Conservation (phyloP, 2,888 invertebrate species). For the Thelaira solivaga region DNA sequence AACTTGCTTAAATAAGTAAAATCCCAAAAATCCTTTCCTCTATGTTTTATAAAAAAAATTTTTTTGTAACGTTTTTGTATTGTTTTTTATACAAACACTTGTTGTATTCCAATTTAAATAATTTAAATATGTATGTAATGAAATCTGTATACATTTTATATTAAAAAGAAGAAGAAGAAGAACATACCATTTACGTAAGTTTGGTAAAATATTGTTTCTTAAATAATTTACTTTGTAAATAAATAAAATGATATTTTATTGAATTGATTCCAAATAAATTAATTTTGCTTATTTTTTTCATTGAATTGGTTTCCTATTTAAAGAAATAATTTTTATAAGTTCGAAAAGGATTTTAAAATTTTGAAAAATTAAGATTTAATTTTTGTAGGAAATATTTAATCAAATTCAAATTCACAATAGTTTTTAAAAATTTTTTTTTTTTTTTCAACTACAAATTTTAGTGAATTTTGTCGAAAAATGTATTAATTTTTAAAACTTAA, state of each 20-base stretch:
- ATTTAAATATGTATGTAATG: too few species aligned
- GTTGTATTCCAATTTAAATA: slow-evolving; percentile 13
- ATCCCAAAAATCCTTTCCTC: slow-evolving; percentile 2
- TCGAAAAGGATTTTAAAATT: too few species aligned
- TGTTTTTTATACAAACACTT: slow-evolving; percentile 27
- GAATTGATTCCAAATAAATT: slow-evolving; percentile 37
- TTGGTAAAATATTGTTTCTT: slow-evolving; percentile 2
- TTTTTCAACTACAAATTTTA: too few species aligned
- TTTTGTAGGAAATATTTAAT: too few species aligned
- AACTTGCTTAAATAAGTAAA: not conserved
- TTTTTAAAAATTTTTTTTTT: too few species aligned
- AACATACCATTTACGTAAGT: slow-evolving; percentile 1
- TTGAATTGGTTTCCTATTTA: not conserved
- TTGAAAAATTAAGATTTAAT: too few species aligned
- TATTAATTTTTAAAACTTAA: too few species aligned
- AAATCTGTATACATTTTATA: slow-evolving; percentile 14
- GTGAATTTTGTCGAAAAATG: too few species aligned
- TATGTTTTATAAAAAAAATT: not conserved
- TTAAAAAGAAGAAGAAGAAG: not conserved
- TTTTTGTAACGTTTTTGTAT: slow-evolving; percentile 27
- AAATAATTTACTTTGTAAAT: too few species aligned
- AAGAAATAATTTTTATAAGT: not conserved
- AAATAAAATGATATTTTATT: too few species aligned
- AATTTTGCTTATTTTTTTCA: slow-evolving; percentile 23
- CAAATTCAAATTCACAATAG: too few species aligned